A percentile compares a stretch with the other conserved stretches of the same genome.
phyloP scores from a whole-genome alignment of 2,888 invertebrate species.

The Rotaria magnacalcarata region DNA sequence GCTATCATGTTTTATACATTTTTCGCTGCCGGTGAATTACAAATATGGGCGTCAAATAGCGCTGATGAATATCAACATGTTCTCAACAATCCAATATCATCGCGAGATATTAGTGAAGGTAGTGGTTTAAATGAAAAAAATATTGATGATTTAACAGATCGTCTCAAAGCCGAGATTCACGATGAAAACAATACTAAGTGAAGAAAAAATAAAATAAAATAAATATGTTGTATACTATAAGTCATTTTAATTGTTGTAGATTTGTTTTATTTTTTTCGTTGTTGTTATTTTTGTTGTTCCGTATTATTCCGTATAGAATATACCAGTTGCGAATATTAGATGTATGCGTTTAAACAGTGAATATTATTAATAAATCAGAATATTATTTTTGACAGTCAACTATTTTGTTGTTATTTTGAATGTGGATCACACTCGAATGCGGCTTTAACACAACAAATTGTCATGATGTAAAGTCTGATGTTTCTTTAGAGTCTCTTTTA shows the following conservation, averaged over 20 bases:
- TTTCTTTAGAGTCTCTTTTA: too few species aligned
- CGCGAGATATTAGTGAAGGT: background rate
- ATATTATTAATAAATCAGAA: background rate
- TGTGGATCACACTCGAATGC: too few species aligned
- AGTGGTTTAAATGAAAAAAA: background rate
- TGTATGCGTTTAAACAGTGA: background rate
- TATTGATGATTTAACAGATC: slow-evolving; percentile 31
- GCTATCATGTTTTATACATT: slow-evolving; percentile 37
- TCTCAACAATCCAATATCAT: background rate
- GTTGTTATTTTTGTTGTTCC: background rate
- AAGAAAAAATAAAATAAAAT: background rate
- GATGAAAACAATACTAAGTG: background rate
- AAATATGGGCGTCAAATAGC: background rate
- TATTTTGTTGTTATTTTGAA: too few species aligned
- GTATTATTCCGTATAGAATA: background rate
- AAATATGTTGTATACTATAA: background rate
- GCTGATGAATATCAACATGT: slow-evolving; percentile 19
- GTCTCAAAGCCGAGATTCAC: background rate
- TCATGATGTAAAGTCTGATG: too few species aligned
- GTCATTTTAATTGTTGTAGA: background rate
- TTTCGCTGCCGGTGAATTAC: slow-evolving; percentile 37
- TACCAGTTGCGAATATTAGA: background rate
- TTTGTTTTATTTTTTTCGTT: background rate
- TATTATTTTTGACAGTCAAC: too few species aligned
- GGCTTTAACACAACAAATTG: too few species aligned